These are phyloP conservation scores for Otocyon megalotis DNA, from an alignment of 2,113 vertebrate species.

Conservation along the genomic window DNA sequence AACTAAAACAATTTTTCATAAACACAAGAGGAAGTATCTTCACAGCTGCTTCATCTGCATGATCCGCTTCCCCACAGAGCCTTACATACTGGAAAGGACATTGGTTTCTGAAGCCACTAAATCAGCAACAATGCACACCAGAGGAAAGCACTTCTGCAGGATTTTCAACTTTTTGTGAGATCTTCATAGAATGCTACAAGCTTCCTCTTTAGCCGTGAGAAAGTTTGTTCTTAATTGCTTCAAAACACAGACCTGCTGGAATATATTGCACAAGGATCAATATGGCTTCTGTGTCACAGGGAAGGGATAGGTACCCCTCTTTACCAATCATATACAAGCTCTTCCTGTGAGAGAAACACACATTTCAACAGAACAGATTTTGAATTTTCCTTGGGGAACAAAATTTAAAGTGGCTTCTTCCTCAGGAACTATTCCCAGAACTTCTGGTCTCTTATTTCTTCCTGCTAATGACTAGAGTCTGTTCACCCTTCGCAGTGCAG, in stretches of 20 bases:
- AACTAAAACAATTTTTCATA: not conserved
- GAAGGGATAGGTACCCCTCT: too few species aligned
- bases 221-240: not conserved
- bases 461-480: not conserved
- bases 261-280: not conserved
- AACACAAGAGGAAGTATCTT: constrained; percentile 28
- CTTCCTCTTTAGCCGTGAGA: constrained; percentile 3
- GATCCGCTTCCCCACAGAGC: not conserved
- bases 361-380: not conserved
- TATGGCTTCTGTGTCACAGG: not conserved
- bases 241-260: not conserved
- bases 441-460: not conserved
- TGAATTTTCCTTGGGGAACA: not conserved
- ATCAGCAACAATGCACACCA: not conserved
- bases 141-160: not conserved
- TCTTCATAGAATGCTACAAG: not conserved
- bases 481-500: not conserved
- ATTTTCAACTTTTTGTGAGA: not conserved
- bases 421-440: not conserved
- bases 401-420: not conserved
- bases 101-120: not conserved
- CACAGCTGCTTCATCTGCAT: not conserved
- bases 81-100: not conserved
- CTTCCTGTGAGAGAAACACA: not conserved
- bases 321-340: not conserved